Conservation (phyloP, 2,797 vertebrate species). For the Enteromius viviparus region DNA sequence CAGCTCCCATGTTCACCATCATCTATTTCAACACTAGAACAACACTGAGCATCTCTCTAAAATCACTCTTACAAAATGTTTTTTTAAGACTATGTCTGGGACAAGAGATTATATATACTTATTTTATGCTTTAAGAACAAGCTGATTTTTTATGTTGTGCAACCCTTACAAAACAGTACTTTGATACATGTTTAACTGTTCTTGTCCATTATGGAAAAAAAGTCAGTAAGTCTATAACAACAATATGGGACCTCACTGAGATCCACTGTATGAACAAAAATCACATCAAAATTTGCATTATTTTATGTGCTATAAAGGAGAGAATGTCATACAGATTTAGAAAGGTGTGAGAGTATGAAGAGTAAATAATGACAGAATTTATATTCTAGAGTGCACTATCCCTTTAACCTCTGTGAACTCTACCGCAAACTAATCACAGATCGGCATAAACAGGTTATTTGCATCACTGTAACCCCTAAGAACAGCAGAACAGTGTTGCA, state of each 20-base stretch:
- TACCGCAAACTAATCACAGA: neutral
- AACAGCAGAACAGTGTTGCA: conserved; percentile 45
- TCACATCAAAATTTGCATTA: neutral
- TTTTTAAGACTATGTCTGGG: neutral
- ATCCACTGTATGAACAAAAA: neutral
- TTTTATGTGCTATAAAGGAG: neutral
- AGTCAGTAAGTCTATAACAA: neutral
- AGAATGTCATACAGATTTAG: neutral
- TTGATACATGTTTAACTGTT: neutral
- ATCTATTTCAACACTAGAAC: neutral
- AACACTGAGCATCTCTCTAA: neutral
- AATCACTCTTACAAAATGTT: conserved; percentile 7
- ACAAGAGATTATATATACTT: neutral
- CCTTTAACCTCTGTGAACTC: conserved; percentile 1
- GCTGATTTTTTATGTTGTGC: neutral
- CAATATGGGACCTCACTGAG: neutral
- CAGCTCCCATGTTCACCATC: neutral
- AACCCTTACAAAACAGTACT: neutral
- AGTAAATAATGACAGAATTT: neutral
- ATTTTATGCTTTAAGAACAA: neutral
- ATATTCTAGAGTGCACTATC: neutral
- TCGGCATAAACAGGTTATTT: conserved; percentile 37
- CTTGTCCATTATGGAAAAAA: neutral
- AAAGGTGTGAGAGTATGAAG: neutral
- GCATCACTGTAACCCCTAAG: conserved; percentile 57